A percentile compares a stretch with the other conserved stretches of the same genome.
These are phyloP conservation scores for Melanerpes formicivorus DNA, from an alignment of 2,113 vertebrate genomes.

Conservation along the genomic window DNA sequence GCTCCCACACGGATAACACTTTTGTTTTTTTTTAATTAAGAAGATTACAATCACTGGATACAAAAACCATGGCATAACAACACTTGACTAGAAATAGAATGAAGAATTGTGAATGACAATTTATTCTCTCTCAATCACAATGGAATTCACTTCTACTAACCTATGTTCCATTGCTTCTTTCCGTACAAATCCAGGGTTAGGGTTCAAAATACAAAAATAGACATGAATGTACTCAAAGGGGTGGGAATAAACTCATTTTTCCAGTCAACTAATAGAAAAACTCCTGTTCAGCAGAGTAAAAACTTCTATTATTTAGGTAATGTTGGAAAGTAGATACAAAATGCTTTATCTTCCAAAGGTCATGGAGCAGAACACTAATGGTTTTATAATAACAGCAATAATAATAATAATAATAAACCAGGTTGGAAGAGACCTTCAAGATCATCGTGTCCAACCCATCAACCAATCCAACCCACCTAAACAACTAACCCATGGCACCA, in stretches of 20 bases:
- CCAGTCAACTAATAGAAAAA: neutral
- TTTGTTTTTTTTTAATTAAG: neutral
- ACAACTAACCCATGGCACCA: no score
- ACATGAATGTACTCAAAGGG: rapidly evolving
- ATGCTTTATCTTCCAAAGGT: neutral
- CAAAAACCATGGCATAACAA: neutral
- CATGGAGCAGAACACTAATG: neutral
- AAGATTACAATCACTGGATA: neutral
- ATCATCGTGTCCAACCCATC: no score
- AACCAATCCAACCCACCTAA: no score
- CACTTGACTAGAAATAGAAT: neutral
- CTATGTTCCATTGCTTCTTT: neutral
- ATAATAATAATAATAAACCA: no score
- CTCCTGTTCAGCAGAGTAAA: neutral
- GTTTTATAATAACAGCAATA: neutral
- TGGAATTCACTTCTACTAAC: neutral
- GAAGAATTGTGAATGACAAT: neutral
- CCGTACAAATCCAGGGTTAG: neutral
- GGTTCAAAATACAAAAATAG: neutral
- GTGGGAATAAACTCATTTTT: neutral
- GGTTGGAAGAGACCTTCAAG: no score
- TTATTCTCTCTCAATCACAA: neutral
- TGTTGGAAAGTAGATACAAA: neutral
- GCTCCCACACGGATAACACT: neutral
- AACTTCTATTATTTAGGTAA: neutral